These are phyloP conservation scores for Hyalella azteca DNA, from an alignment of 2,888 invertebrate genomes.

Conservation along the genomic window DNA sequence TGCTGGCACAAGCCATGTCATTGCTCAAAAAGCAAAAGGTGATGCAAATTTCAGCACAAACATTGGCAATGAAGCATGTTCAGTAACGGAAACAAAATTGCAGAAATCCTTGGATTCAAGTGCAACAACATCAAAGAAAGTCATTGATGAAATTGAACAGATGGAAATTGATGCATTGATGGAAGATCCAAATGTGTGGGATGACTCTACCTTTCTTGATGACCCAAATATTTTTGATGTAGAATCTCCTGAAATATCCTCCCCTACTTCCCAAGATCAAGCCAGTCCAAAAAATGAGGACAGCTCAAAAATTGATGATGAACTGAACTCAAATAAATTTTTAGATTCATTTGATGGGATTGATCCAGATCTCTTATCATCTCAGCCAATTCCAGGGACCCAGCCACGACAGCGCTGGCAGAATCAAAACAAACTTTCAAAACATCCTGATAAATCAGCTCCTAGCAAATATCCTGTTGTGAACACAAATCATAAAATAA, in stretches of 20 bases:
- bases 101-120: too few relatives aligned
- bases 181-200: conserved; percentile 10
- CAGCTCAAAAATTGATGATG: neutral
- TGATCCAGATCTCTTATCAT: conserved; percentile 22
- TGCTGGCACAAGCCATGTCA: too few relatives aligned
- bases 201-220: conserved; percentile 20
- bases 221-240: conserved; percentile 28
- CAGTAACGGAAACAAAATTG: too few relatives aligned
- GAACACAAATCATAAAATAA: neutral
- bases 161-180: conserved; percentile 21
- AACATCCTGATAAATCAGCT: neutral
- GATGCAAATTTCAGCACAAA: too few relatives aligned
- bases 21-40: too few relatives aligned
- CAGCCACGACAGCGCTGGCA: conserved; percentile 29
- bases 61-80: too few relatives aligned
- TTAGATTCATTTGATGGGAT: conserved; percentile 25
- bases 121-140: too few relatives aligned
- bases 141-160: neutral
- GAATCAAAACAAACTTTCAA: neutral
- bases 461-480: conserved; percentile 3
- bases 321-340: neutral
- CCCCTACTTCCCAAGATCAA: neutral
- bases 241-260: neutral
- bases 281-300: neutral
- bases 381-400: conserved; percentile 19